These are phyloP conservation scores for Aegithalos caudatus DNA, from an alignment of 2,113 vertebrate species.

Conservation along the genomic window DNA sequence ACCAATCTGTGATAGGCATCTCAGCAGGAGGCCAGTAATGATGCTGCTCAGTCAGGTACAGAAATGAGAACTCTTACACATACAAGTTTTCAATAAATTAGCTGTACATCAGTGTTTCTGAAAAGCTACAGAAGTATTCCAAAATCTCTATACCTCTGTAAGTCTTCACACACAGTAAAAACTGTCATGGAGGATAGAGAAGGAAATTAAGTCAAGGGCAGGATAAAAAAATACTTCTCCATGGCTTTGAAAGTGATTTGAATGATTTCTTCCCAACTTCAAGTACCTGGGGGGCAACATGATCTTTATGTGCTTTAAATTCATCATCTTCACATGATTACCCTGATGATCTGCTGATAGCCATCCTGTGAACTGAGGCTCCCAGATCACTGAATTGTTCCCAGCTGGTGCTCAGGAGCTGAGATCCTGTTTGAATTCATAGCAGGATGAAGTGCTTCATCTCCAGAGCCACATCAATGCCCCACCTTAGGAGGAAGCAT, in stretches of 20 bases:
- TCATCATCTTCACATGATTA: neutral
- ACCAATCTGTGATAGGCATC: neutral
- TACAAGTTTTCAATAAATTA: neutral
- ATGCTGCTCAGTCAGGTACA: neutral
- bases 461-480: neutral
- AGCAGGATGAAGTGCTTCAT: neutral
- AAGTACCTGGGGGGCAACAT: neutral
- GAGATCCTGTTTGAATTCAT: neutral
- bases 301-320: neutral
- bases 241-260: neutral
- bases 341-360: neutral
- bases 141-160: neutral
- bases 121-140: neutral
- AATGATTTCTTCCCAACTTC: neutral
- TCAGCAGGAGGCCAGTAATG: neutral
- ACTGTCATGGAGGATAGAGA: neutral
- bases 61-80: neutral
- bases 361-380: neutral
- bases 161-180: neutral
- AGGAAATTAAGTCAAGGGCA: neutral
- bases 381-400: neutral
- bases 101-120: neutral
- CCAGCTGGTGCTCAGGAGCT: neutral
- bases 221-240: neutral
- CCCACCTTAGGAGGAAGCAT: neutral